These are phyloP conservation scores for Xiphophorus hellerii DNA, from an alignment of 2,113 vertebrate species.

Conservation along the genomic window DNA sequence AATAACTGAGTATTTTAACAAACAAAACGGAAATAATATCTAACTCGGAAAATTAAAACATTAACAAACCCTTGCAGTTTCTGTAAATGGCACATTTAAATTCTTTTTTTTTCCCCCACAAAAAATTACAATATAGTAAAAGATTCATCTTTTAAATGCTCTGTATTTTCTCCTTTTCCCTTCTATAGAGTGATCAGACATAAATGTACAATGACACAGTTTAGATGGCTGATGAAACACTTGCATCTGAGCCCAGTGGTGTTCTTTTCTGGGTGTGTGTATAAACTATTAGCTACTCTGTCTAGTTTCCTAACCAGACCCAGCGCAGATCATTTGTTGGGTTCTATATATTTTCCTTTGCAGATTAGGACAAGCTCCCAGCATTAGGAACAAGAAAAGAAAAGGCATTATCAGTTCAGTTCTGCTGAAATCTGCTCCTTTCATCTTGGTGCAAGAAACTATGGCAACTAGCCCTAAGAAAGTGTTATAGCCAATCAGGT, in stretches of 20 bases:
- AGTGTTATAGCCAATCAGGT: conserved; percentile 69
- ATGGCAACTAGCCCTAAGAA: conserved; percentile 70
- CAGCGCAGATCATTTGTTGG: conserved; percentile 30
- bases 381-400: conserved; percentile 35
- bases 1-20: conserved; percentile 21
- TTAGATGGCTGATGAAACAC: conserved; percentile 42
- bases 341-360: conserved; percentile 1
- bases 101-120: background rate
- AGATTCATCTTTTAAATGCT: conserved; percentile 56
- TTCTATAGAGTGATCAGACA: conserved; percentile 15
- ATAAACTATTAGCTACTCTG: conserved; percentile 62
- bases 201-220: conserved; percentile 49
- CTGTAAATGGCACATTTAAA: conserved; percentile 51
- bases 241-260: conserved; percentile 40
- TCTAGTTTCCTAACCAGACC: conserved; percentile 44
- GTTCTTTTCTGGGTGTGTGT: conserved; percentile 29
- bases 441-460: conserved; percentile 67
- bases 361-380: conserved; percentile 33
- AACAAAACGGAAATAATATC: conserved; percentile 31
- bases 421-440: conserved; percentile 51
- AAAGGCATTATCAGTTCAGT: conserved; percentile 71
- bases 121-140: conserved; percentile 19
- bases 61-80: conserved; percentile 21
- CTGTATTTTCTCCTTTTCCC: conserved; percentile 15
- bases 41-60: conserved; percentile 25